These are phyloP conservation scores for Phrynosoma platyrhinos DNA, from an alignment of 2,113 vertebrate species.

Conservation along the genomic window DNA sequence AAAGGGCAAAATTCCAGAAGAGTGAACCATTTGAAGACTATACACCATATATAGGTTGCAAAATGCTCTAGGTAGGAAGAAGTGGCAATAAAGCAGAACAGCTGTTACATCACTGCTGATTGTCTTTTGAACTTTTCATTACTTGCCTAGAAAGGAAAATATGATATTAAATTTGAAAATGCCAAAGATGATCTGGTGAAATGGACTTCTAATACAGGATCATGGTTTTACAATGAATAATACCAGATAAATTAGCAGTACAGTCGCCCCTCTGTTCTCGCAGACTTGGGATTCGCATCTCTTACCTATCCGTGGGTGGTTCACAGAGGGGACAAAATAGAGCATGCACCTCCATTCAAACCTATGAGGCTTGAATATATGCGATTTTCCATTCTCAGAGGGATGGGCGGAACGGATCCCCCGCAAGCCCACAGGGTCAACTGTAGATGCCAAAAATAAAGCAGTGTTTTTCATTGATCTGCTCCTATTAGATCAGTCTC, in stretches of 20 bases:
- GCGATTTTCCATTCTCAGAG: too few relatives aligned
- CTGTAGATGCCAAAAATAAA: not conserved
- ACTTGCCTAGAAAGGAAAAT: not conserved
- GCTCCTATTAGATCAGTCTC: too few relatives aligned
- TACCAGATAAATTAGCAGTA: not conserved
- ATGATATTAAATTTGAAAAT: not conserved
- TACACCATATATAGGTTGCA: not conserved
- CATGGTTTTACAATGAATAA: not conserved
- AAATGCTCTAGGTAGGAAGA: not conserved
- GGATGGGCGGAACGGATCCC: too few relatives aligned
- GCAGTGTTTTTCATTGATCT: not conserved
- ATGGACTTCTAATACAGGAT: not conserved
- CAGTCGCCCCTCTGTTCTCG: too few relatives aligned
- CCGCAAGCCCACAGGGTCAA: too few relatives aligned
- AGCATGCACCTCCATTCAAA: too few relatives aligned
- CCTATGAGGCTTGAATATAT: too few relatives aligned
- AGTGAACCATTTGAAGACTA: not conserved
- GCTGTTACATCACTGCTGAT: not conserved
- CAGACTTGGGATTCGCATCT: too few relatives aligned
- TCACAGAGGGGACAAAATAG: too few relatives aligned
- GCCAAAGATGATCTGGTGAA: not conserved
- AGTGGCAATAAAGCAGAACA: not conserved
- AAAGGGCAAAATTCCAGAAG: conserved; percentile 22
- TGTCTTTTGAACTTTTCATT: not conserved
- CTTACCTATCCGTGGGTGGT: too few relatives aligned